Base-by-base conservation (phyloP, 1,140 invertebrate species). In the Helicoverpa armigera region DNA sequence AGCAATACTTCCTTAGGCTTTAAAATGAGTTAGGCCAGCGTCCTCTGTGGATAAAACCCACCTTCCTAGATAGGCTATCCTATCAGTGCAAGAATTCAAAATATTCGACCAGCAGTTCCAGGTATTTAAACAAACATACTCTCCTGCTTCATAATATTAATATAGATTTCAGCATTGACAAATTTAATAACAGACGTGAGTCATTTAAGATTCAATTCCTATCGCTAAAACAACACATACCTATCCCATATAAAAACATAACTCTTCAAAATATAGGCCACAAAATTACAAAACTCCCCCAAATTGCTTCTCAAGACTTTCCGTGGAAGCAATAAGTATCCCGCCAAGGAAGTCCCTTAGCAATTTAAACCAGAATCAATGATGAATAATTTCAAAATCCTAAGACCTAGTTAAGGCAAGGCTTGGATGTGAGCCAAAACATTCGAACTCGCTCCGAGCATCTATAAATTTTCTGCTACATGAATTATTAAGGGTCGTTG, bases 351-450 rank as follows among this genome's bases (percentile, higher is more conserved):
- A 65, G 14, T 70, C 67, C 67, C 67, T 29, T 9, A 70, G 23
- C 67, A 70, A 70, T 54, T 70, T 70, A 70, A 29, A 54, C 67
- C 11, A 51, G 50, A 53, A 70, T 70, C 67, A 70, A 70, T 70
- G 67, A 70, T 54, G 50, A 70, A 70, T 70, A 53, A 70, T 70
- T 70, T 54, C 48, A 70, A 70, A 70, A 70, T 70, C 67, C 67
- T 70, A 70, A 70, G 31, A 29, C 67, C 50, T 53, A 29, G 67
- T 70, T 65, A 43, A 35, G 14, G 7, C 7, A 23, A 14, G 16
- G 4, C 10, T 53, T 70, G 50, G 50, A 70, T 53, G 5, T 53
- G 23, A 70, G 67, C 50, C 67, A 53, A 54, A 53, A 31, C 23
- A 70, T 65, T 65, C 31, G 67, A 70, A 70, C 67, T 69, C 48